Base-by-base conservation (phyloP, 2,113 vertebrate species). In the Amazona guildingii region DNA sequence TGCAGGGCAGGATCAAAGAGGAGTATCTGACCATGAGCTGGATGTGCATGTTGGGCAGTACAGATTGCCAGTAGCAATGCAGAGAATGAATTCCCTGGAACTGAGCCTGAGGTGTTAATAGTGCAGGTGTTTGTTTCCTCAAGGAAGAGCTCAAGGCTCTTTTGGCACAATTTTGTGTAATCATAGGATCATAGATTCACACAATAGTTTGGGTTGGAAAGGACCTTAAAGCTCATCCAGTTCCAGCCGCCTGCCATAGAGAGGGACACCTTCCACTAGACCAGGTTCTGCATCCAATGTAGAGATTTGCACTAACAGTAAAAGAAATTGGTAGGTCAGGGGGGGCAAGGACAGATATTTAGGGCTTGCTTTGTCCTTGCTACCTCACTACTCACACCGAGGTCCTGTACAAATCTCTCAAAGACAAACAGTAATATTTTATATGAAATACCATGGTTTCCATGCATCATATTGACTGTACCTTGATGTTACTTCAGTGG, bases 1-100 rank as follows among this genome's bases (percentile, higher is more conserved):
- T 73, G 68, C 46, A 63, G 1, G 2, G 6, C 4, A 51, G 23
- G 6, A 33, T 44, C 17, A 62, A 20, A n/a, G 44, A 74, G 25
- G 48, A 68, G 8, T 20, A 14, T 82, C 25, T 23, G 35, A 3
- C 35, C 7, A 0, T 8, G 59, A 61, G 41, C 10, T 86, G 41
- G 17, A 11, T 1, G 1, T 29, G 37, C 46, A 7, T 57, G 43
- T 54, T 0, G 1, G 69, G 23, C 19, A 33, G 21, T 8, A 4
- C 3, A 17, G 39, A 7, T 15, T 49, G 31, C 54, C 59, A 55
- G 4, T 3, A 43, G 31, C 25, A 33, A 23, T 6, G 21, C 57
- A 64, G 54, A 39, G 20, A 29, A 16, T 29, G 41, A 87, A 49
- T 28, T 83, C 55, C 7, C 13, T 59, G 41, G 5, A 23, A 2